These are phyloP conservation scores for Protaetia brevitarsis DNA, from an alignment of 1,140 invertebrate species.

Conservation along the genomic window DNA sequence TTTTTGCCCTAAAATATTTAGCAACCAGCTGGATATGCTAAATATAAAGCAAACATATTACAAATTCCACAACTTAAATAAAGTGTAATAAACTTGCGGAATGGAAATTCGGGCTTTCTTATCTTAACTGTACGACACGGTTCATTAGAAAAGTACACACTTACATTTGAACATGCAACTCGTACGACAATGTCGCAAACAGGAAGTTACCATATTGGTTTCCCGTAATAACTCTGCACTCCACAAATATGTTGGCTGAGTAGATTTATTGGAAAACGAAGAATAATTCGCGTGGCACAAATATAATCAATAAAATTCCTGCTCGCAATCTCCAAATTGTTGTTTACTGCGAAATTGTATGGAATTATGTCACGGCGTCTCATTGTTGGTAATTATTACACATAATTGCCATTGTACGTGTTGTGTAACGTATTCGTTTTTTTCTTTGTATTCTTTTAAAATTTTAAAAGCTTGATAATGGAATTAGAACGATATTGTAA, in stretches of 20 bases:
- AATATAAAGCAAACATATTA: too few relatives aligned
- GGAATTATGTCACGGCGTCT: conserved; percentile 8
- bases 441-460: conserved; percentile 10
- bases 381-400: conserved; percentile 11
- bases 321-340: not conserved
- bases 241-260: too few relatives aligned
- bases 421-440: not conserved
- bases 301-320: not conserved
- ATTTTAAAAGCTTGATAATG: conserved; percentile 5
- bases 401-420: not conserved
- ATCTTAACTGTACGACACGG: not conserved
- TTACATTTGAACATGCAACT: not conserved
- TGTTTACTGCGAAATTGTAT: conserved; percentile 8
- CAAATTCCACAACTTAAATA: not conserved
- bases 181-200: too few relatives aligned
- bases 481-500: conserved; percentile 11
- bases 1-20: too few relatives aligned
- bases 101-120: not conserved
- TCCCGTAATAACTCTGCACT: too few relatives aligned
- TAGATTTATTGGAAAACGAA: too few relatives aligned
- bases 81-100: not conserved
- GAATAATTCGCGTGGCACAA: not conserved
- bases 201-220: too few relatives aligned
- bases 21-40: too few relatives aligned
- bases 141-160: not conserved